These are phyloP conservation scores for Macrostomum lignano DNA, from an alignment of 1,140 invertebrate species.

Conservation along the genomic window DNA sequence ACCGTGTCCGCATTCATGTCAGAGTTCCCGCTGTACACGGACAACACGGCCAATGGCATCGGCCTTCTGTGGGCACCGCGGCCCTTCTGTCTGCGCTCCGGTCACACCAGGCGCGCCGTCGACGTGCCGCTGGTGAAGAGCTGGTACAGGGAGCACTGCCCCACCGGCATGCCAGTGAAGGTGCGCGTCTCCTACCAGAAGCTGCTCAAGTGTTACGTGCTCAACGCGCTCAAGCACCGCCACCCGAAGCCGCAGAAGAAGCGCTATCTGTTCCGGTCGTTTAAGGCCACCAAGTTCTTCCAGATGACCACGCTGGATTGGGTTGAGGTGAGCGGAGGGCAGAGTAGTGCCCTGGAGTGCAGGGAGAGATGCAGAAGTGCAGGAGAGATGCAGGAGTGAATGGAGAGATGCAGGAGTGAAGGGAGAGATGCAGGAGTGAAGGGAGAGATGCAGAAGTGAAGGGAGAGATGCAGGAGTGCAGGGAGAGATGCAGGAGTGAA, in stretches of 20 bases:
- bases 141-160: conserved; percentile 83
- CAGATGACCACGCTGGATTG: conserved; percentile 97
- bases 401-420: no score
- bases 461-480: no score
- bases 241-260: conserved; percentile 95
- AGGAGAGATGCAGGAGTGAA: no score
- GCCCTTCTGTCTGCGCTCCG: conserved; percentile 80
- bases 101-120: conserved; percentile 48
- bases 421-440: no score
- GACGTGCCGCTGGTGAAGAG: conserved; percentile 85
- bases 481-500: no score
- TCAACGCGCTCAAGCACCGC: conserved; percentile 83
- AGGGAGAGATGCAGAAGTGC: no score
- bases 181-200: conserved; percentile 97
- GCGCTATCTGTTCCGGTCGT: conserved; percentile 84
- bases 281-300: conserved; percentile 98
- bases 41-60: conserved; percentile 95
- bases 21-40: conserved; percentile 77
- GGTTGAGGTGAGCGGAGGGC: no score
- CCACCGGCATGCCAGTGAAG: conserved; percentile 89
- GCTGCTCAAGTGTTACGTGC: conserved; percentile 79
- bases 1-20: conserved; percentile 64
- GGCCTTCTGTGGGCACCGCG: conserved; percentile 86
- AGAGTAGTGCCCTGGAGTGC: no score
- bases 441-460: no score